These are phyloP conservation scores for Megaustenia siamemsis DNA, from an alignment of 2,888 invertebrate genomes.

Conservation along the genomic window DNA sequence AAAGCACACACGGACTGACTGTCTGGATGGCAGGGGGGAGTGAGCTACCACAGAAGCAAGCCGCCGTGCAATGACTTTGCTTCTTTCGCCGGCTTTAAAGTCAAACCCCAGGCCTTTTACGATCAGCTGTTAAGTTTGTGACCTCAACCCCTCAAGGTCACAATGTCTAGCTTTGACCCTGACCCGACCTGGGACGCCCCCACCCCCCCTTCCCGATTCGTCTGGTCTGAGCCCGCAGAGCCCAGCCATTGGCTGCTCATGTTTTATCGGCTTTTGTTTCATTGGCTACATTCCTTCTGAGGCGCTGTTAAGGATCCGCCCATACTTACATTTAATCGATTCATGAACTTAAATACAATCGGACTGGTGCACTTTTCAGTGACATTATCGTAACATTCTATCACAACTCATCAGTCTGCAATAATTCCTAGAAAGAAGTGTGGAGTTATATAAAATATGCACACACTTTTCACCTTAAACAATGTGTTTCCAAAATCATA, in stretches of 20 bases:
- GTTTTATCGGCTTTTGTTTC: background rate
- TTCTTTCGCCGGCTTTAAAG: background rate
- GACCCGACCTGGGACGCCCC: background rate
- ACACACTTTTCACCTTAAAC: too few species aligned
- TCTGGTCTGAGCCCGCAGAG: background rate
- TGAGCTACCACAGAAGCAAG: background rate
- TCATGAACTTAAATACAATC: too few species aligned
- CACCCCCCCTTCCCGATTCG: background rate
- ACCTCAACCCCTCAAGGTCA: background rate
- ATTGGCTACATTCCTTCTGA: background rate
- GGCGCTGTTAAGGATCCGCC: background rate
- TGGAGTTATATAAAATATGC: too few species aligned
- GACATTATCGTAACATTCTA: too few species aligned
- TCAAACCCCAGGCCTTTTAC: background rate
- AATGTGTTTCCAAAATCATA: too few species aligned
- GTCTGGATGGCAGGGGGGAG: too few species aligned
- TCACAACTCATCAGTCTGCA: too few species aligned
- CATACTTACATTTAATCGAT: background rate
- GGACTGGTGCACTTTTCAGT: too few species aligned
- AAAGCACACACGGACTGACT: background rate
- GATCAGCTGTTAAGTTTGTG: background rate
- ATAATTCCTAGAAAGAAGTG: too few species aligned
- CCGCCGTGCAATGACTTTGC: background rate
- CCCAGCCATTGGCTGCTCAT: background rate
- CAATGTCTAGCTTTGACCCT: background rate